Percentiles rank a stretch among this genome's conserved stretches.
phyloP scores from a whole-genome alignment of 2,888 invertebrate genomes.

The Synergus laeviventris region DNA sequence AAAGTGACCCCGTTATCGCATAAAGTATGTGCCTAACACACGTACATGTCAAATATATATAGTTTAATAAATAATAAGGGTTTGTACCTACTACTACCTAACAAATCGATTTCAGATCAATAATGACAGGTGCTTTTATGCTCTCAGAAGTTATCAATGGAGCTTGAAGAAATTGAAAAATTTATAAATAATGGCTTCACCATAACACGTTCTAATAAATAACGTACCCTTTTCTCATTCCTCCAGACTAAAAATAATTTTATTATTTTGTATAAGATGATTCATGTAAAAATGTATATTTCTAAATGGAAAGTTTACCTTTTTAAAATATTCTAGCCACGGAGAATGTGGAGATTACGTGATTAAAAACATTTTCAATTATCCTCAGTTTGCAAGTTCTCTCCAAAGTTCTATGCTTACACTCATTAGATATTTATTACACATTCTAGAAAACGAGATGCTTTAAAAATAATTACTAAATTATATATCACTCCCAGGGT shows the following conservation, averaged over 20 bases:
- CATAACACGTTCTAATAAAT: too few species aligned
- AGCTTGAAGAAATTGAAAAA: background rate
- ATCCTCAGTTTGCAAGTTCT: background rate
- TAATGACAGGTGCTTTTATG: background rate
- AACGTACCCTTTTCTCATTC: too few species aligned
- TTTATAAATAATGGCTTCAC: background rate
- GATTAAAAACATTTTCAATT: slow-evolving; percentile 3
- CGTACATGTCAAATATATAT: background rate
- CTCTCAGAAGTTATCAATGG: background rate
- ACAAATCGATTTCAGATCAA: slow-evolving; percentile 33
- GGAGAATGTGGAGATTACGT: background rate
- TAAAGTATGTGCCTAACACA: slow-evolving; percentile 8
- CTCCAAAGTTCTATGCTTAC: background rate
- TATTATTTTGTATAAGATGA: too few species aligned
- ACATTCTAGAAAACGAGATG: background rate
- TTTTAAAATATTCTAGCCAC: background rate
- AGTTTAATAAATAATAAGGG: background rate
- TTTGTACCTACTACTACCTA: background rate
- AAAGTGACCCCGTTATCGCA: slow-evolving; percentile 26
- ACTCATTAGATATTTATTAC: background rate
- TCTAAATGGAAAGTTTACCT: background rate
- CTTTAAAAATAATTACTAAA: background rate
- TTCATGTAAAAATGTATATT: too few species aligned
- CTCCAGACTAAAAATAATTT: too few species aligned
- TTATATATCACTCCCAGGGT: background rate